Base-by-base conservation (phyloP, 2,888 invertebrate genomes). In the Lithophane leautieri region DNA sequence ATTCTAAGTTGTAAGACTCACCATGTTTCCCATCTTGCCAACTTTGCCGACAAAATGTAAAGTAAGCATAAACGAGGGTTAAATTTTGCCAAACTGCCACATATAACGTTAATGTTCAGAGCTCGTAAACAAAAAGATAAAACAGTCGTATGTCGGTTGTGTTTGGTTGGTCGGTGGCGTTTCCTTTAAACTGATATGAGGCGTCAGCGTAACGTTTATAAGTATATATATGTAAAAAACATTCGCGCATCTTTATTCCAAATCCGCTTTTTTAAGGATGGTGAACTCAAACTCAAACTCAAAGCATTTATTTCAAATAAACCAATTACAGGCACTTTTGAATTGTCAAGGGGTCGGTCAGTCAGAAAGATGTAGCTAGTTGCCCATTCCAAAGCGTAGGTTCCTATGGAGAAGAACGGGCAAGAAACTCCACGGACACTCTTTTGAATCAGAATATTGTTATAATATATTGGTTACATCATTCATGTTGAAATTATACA, bases 121-220 rank as follows among this genome's bases (percentile, higher is more conserved):
- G 86, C 83, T 89, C 91, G 88, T 91, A 90, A 91, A 91, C 91
- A 91, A 90, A 88, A 89, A 69, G 87, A 91, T 91, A 91, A 91
- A 90, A 88, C 84, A 88, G 87, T 88, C 82, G 76, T 77, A 80
- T 78, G 81, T 80, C 71, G 72, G 61, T 62, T 66, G 68, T 66
- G 78, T 85, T 80, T 73, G 69, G 82, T 60, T 79, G 78, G 76
- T 83, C 80, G 65, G 65, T 34, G 72, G 65, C 47, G 72, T 81
- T 85, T 82, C 70, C 72, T 72, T 83, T 67, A 40, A 60, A 74
- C 69, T 61, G 76, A 83, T 76, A 76, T 50, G 73, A 74, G 61
- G 66, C 58, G 68, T 68, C 70, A 70, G 66, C 56, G 63, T 66
- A 52, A 66, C 19, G 63, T 65, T 73, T 77, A 50, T 60, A 67